phyloP scores from a whole-genome alignment of 2,888 invertebrate species.

The Nomada ferruginata region DNA sequence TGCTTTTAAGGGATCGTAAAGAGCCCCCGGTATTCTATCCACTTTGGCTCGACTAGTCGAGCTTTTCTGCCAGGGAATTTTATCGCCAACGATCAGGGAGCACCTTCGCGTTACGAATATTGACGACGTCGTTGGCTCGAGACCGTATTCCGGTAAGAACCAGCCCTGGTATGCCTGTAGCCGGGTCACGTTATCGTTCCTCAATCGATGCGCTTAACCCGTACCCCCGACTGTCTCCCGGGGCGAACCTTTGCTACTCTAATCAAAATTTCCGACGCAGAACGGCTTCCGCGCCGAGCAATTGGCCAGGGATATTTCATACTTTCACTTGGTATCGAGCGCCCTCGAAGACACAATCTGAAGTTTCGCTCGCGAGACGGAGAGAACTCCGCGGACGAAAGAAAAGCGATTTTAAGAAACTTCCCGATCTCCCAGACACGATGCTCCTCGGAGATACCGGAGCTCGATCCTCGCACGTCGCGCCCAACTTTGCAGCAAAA shows the following conservation, averaged over 20 bases:
- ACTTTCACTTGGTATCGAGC: neutral
- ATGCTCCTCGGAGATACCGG: slow-evolving; percentile 19
- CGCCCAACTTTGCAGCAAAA: slow-evolving; percentile 45
- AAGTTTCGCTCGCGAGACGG: neutral
- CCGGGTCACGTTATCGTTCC: slow-evolving; percentile 22
- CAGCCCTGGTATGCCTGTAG: slow-evolving; percentile 5
- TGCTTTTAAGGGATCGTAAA: slow-evolving; percentile 61
- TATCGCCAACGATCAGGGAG: slow-evolving; percentile 44
- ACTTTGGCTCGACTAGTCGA: slow-evolving; percentile 19
- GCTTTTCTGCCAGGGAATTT: slow-evolving; percentile 51
- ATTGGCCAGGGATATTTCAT: too few species aligned
- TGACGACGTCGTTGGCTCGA: slow-evolving; percentile 47
- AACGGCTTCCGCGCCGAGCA: neutral
- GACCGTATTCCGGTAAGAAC: slow-evolving; percentile 27
- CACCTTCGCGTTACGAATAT: slow-evolving; percentile 56
- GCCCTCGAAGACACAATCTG: neutral
- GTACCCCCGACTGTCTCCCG: neutral
- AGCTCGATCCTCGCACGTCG: slow-evolving; percentile 42
- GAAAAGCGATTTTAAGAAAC: slow-evolving; percentile 17
- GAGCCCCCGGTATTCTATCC: slow-evolving; percentile 40
- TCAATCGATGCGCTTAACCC: slow-evolving; percentile 27
- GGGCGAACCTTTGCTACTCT: too few species aligned
- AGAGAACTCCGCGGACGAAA: slow-evolving; percentile 1
- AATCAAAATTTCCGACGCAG: neutral
- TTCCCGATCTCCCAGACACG: slow-evolving; percentile 47